Conservation (phyloP, 2,797 vertebrate species). For the Phyllotis vaccarum region DNA sequence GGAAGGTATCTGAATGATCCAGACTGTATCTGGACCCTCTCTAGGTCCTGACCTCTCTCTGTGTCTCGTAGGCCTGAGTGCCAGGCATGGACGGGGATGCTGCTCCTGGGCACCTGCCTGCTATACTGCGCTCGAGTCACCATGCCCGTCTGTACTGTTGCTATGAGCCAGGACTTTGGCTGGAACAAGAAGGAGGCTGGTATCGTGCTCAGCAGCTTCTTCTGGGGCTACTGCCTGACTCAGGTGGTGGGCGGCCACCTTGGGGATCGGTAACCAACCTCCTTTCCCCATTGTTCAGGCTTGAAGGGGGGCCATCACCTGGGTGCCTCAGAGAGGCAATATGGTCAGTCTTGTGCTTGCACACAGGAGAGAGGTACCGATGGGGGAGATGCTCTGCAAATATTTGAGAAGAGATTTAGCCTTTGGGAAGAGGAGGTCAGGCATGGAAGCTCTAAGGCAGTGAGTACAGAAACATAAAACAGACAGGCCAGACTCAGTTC, state of each 20-base stretch:
- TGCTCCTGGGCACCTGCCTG: conserved; percentile 96
- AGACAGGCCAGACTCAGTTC: not conserved
- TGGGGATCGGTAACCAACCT: conserved; percentile 90
- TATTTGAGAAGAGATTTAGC: not conserved
- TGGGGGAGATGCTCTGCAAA: not conserved
- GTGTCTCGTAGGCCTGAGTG: conserved; percentile 89
- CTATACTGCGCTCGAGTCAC: conserved; percentile 95
- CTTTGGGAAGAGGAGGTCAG: not conserved
- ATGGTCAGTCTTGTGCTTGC: not conserved
- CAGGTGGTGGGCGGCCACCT: conserved; percentile 96
- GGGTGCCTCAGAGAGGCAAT: not conserved
- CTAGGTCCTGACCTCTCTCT: not conserved
- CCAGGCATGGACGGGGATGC: conserved; percentile 92
- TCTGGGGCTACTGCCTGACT: conserved; percentile 99
- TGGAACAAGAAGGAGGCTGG: conserved; percentile 97
- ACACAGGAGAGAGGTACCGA: not conserved
- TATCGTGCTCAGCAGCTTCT: conserved; percentile 97
- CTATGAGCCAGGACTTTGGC: conserved; percentile 93
- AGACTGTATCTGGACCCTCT: no score
- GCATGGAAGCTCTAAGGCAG: not conserved
- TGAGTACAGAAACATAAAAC: not conserved
- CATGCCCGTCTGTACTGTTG: conserved; percentile 94
- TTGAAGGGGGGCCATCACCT: not conserved
- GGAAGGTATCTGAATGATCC: no score
- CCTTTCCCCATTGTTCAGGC: fast-evolving